These are phyloP conservation scores for Caenorhabditis auriculariae DNA, from an alignment of 2,888 invertebrate species.

Conservation along the genomic window DNA sequence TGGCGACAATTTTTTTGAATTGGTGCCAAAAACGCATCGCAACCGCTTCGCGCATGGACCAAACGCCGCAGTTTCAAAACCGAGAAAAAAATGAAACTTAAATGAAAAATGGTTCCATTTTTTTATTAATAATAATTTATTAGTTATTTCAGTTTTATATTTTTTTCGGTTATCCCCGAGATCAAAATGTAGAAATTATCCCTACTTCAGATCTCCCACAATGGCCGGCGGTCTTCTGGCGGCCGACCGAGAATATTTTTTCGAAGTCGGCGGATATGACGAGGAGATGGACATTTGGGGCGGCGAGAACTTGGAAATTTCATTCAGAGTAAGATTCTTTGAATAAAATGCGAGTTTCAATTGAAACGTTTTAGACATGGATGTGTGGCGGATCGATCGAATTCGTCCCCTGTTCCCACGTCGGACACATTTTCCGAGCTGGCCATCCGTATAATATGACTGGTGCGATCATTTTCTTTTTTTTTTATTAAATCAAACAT, in stretches of 20 bases:
- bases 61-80: too few species aligned
- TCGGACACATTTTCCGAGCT: slow-evolving; percentile 83
- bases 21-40: too few species aligned
- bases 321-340: slow-evolving; percentile 79
- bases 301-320: slow-evolving; percentile 97
- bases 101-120: too few species aligned
- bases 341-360: neutral
- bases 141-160: neutral
- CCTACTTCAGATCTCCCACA: slow-evolving; percentile 77
- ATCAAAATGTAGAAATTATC: too few species aligned
- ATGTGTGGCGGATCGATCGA: slow-evolving; percentile 87
- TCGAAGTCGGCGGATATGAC: slow-evolving; percentile 77
- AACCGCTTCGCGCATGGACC: too few species aligned
- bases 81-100: too few species aligned
- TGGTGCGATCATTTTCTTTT: slow-evolving; percentile 36
- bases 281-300: slow-evolving; percentile 96
- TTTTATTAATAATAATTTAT: too few species aligned
- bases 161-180: neutral
- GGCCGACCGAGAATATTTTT: slow-evolving; percentile 87
- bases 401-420: slow-evolving; percentile 89
- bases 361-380: slow-evolving; percentile 68
- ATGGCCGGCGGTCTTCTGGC: slow-evolving; percentile 99
- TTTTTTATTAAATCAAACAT: too few species aligned
- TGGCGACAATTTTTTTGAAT: too few species aligned
- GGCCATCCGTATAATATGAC: slow-evolving; percentile 83